phyloP scores from a whole-genome alignment of 2,888 invertebrate species.

The Trachelus stipa region DNA sequence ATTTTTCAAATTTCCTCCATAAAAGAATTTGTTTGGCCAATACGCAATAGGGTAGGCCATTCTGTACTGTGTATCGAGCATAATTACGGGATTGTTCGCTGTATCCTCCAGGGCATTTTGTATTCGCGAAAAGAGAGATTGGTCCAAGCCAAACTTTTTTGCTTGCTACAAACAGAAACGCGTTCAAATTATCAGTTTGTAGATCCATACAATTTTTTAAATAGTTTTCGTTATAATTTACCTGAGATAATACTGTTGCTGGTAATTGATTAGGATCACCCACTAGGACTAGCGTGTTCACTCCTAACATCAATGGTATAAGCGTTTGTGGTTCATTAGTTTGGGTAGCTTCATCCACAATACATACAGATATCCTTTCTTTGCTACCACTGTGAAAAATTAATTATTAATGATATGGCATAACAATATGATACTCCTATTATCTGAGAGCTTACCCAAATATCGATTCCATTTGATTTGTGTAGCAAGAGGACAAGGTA shows the following conservation, averaged over 20 bases:
- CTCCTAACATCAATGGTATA: slow-evolving; percentile 81
- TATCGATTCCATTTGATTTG: slow-evolving; percentile 57
- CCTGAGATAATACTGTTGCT: slow-evolving; percentile 82
- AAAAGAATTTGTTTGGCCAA: slow-evolving; percentile 84
- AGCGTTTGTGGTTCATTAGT: slow-evolving; percentile 86
- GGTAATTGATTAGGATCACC: slow-evolving; percentile 90
- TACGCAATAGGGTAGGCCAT: slow-evolving; percentile 86
- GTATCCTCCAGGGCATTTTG: slow-evolving; percentile 70
- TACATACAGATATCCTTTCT: slow-evolving; percentile 68
- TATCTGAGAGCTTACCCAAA: slow-evolving; percentile 42
- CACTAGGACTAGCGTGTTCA: slow-evolving; percentile 82
- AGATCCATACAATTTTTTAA: not conserved
- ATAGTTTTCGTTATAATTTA: slow-evolving; percentile 50
- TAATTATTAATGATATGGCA: not conserved
- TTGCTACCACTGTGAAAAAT: slow-evolving; percentile 30
- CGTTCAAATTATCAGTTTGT: not conserved
- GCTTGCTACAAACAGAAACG: slow-evolving; percentile 71
- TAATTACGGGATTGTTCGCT: slow-evolving; percentile 66
- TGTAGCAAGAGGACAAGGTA: slow-evolving; percentile 73
- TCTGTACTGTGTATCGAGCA: slow-evolving; percentile 81
- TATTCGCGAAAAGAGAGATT: slow-evolving; percentile 83
- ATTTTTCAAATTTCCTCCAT: slow-evolving; percentile 70
- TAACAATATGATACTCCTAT: not conserved
- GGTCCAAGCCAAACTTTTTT: slow-evolving; percentile 75
- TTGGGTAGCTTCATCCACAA: slow-evolving; percentile 90